phyloP scores from a whole-genome alignment of 2,888 invertebrate species.

The Hetaerina titia region DNA sequence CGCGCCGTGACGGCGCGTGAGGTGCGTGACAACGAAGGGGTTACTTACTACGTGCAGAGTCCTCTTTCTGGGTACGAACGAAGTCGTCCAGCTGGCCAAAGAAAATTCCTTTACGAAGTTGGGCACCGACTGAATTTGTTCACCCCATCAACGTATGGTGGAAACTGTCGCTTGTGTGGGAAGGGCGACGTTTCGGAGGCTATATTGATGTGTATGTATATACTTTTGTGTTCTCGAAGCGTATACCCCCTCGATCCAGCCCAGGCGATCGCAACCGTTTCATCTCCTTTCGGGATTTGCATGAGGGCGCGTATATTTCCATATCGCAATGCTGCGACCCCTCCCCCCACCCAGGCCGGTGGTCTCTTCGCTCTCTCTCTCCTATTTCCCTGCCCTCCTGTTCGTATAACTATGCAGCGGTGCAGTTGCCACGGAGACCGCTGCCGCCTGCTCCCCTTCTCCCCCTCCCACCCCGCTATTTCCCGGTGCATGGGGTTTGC shows the following conservation, averaged over 20 bases:
- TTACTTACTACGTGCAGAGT: not conserved
- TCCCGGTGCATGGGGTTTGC: conserved; percentile 29
- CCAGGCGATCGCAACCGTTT: not conserved
- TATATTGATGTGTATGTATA: too few species aligned
- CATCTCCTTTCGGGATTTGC: not conserved
- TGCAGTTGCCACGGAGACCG: conserved; percentile 33
- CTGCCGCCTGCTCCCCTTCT: not conserved
- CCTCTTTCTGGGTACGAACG: not conserved
- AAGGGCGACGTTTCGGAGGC: too few species aligned
- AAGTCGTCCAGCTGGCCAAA: too few species aligned
- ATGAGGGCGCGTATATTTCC: not conserved
- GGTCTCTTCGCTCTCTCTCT: not conserved
- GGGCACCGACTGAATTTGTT: too few species aligned
- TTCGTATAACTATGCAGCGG: not conserved
- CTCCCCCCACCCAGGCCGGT: not conserved
- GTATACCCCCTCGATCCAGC: too few species aligned
- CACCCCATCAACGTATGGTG: too few species aligned
- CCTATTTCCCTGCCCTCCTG: not conserved
- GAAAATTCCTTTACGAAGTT: not conserved
- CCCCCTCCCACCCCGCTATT: not conserved
- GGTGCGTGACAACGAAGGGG: not conserved
- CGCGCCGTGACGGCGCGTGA: not conserved
- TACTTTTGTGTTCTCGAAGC: too few species aligned
- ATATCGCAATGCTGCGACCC: not conserved
- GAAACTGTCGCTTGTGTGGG: too few species aligned